Evolutionary conservation across 2,797 vertebrate species (phyloP).

Genomic region (Acrossocheilus fasciatus): DNA sequence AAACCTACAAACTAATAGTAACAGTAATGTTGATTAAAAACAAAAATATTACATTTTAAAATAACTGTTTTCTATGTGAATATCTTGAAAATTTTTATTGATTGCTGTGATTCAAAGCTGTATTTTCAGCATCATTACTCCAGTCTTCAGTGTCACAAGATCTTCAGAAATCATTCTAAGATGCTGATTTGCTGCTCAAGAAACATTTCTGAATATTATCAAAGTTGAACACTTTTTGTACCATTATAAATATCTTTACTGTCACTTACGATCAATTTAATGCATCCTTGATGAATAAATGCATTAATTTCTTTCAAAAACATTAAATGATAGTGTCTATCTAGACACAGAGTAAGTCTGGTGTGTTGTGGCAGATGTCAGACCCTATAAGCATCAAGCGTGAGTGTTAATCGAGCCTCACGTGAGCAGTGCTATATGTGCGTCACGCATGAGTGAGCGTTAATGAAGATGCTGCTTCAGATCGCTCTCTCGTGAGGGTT

Average conservation of each 20-base stretch:
- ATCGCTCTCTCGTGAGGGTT: not conserved
- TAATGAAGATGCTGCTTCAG: slow-evolving; percentile 4
- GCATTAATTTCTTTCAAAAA: not conserved
- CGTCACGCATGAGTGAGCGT: not conserved
- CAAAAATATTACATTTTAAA: not conserved
- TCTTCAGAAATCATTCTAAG: not conserved
- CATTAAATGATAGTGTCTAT: not conserved
- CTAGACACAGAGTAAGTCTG: not conserved
- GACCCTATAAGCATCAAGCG: not conserved
- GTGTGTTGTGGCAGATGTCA: not conserved
- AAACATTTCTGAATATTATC: not conserved
- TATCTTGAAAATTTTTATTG: not conserved
- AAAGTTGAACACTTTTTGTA: not conserved
- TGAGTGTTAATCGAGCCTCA: not conserved
- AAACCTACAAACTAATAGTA: too few species aligned
- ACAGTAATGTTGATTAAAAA: too few species aligned
- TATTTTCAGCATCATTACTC: too few species aligned
- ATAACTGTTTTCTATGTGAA: not conserved
- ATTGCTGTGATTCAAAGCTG: too few species aligned
- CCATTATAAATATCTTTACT: not conserved
- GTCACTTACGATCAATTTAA: not conserved
- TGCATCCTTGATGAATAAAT: not conserved
- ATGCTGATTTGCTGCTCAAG: not conserved
- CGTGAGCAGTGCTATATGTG: not conserved
- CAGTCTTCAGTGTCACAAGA: not conserved